Evolutionary conservation across 2,113 vertebrate species (phyloP).

Genomic region (Chlorodrepanis virens): DNA sequence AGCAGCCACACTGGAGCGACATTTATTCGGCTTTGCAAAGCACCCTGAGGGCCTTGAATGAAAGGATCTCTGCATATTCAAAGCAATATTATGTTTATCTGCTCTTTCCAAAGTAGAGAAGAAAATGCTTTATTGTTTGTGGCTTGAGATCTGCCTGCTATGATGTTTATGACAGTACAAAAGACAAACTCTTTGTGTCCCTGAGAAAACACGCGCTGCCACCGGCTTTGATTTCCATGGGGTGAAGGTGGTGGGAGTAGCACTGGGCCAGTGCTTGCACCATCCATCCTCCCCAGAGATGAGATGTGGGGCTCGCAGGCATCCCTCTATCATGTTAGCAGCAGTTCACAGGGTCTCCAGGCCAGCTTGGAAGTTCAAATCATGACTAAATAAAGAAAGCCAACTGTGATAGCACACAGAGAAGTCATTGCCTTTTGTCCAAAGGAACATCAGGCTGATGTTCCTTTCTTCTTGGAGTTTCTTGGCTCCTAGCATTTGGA

Average conservation of each 20-base stretch:
- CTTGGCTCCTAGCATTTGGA: slow-evolving; percentile 20
- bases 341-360: not conserved
- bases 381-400: not conserved
- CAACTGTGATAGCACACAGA: not conserved
- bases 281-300: not conserved
- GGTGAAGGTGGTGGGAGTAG: not conserved
- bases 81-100: slow-evolving; percentile 3
- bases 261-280: not conserved
- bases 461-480: not conserved
- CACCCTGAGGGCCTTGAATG: not conserved
- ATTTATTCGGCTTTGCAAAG: not conserved
- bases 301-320: not conserved
- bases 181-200: not conserved
- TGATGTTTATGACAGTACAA: not conserved
- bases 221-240: not conserved
- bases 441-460: not conserved
- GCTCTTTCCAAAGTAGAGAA: not conserved
- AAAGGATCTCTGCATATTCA: not conserved
- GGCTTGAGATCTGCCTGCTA: not conserved
- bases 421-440: not conserved
- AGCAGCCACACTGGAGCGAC: not conserved
- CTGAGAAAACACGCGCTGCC: not conserved
- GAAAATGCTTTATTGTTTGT: not conserved
- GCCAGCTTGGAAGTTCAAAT: not conserved
- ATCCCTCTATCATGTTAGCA: not conserved